Evolutionary conservation across 2,888 invertebrate genomes (phyloP), one percentile per base, ranked within the genome.

Genomic region (Plebejus anna): DNA sequence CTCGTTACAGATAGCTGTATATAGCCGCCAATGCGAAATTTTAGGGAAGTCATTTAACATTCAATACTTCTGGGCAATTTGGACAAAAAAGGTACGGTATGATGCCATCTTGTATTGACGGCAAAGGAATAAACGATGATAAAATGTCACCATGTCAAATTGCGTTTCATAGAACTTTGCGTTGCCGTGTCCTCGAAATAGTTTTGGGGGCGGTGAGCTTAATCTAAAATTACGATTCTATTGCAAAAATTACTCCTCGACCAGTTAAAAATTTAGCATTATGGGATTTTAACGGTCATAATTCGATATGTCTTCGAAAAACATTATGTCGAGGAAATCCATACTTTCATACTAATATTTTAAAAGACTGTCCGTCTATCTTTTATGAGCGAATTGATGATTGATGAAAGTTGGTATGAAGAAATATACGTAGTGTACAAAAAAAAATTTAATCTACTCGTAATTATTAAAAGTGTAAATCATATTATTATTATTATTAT

Each of bases 81-180:
- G 47, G 22, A 22, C 57, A 42, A 32, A 76, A 70, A 77, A 77
- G 42, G 57, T n/a, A 11, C 71, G 55, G 13, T 55, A 76, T 76
- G 75, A 76, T 76, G 76, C 76, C 76, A 76, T 72, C 47, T 72
- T 47, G 28, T 47, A 38, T 42, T 2, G 38, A 42, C n/a, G 42
- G 42, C 22, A 47, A 66, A 66, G 13, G 16, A 66, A 66, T 66
- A 32, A 66, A 4, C 66, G 36, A 36, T 32, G 66, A 13, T 36
- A 32, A 66, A 66, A 66, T 66, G 66, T 66, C 13, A 66, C 32
- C 32, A 9, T 66, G 66, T 36, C 66, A 36, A 66, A 66, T 66
- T 66, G 32, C 66, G 66, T 66, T 66, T 66, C 66, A 66, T 36
- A 66, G 66, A 66, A 66, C 66, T 66, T 32, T 32, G 32, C 11